Evolutionary conservation across 2,113 vertebrate genomes (phyloP), one percentile per base, ranked within the genome.

Genomic region (Dissostichus mawsoni): DNA sequence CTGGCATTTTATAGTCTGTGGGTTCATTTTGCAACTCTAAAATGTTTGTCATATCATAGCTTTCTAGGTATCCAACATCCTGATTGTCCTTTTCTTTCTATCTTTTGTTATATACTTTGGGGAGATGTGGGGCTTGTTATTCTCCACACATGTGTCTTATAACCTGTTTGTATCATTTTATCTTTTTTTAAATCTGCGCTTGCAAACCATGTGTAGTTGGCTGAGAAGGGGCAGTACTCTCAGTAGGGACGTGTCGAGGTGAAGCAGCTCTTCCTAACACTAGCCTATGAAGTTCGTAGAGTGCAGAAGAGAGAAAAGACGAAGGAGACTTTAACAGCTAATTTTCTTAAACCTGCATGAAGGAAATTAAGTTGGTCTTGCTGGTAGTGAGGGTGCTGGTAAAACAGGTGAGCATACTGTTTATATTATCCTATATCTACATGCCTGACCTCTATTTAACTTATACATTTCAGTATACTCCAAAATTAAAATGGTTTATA

Each of bases 221-320:
- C 75, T 88, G 87, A 84, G 87, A 89, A 81, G 84, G 83, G 81
- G 65, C 58, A 44, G 47, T 47, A 81, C 71, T 77, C 65, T 52
- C 25, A 67, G 18, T 5, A 65, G 56, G 29, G 18, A 41, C 36
- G 8, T 78, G 45, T 16, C 47, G 57, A 29, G 50, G 52, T 52
- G 47, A 68, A 57, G 64, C 52, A 23, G 65, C 25, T 52, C 65
- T 36, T 52, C 16, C 25, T 13, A 68, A 68, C 6, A 53, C 17
- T 53, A 2, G 50, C 33, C 10, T n/a, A 50, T 52, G 25, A 55
- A 61, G 44, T 41, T 25, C 10, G 52, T 36, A 36, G 17, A 48
- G 74, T 23, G 13, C 11, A 58, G 63, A 33, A 11, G 74, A 33
- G 36, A 33, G 16, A 33, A 18, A 50, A 69, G 47, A 58, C 12